A percentile compares a stretch with the other conserved stretches of the same genome.
These are phyloP conservation scores for Parnassius apollo DNA, from an alignment of 2,888 invertebrate species.

Conservation along the genomic window DNA sequence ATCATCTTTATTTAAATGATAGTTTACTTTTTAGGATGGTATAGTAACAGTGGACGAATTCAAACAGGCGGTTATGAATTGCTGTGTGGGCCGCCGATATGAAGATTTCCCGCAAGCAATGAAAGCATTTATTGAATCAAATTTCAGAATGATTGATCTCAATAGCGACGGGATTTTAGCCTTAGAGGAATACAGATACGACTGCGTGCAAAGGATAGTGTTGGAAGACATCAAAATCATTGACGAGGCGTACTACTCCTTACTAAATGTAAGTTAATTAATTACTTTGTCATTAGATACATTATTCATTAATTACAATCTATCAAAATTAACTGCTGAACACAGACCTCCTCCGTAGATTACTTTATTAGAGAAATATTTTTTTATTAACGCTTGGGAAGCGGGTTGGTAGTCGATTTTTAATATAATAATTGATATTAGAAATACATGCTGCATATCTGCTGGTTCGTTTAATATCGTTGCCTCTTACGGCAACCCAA, in stretches of 20 bases:
- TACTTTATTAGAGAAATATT: too few relatives aligned
- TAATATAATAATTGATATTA: too few relatives aligned
- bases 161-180: slow-evolving; percentile 90
- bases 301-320: background rate
- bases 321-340: too few relatives aligned
- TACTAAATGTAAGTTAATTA: slow-evolving; percentile 87
- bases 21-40: slow-evolving; percentile 83
- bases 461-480: too few relatives aligned
- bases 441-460: too few relatives aligned
- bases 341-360: too few relatives aligned
- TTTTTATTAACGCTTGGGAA: too few relatives aligned
- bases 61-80: slow-evolving; percentile 89
- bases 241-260: slow-evolving; percentile 88
- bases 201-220: slow-evolving; percentile 90
- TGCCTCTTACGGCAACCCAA: too few relatives aligned
- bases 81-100: slow-evolving; percentile 88
- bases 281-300: background rate
- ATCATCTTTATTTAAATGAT: slow-evolving; percentile 30
- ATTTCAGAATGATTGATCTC: slow-evolving; percentile 90
- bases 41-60: slow-evolving; percentile 91
- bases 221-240: slow-evolving; percentile 87
- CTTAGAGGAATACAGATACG: slow-evolving; percentile 90
- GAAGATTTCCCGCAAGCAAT: slow-evolving; percentile 92
- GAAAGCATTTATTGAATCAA: slow-evolving; percentile 92
- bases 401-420: too few relatives aligned